Base-by-base conservation (phyloP, 1,140 invertebrate genomes). In the Pseudobourletiella spinata region DNA sequence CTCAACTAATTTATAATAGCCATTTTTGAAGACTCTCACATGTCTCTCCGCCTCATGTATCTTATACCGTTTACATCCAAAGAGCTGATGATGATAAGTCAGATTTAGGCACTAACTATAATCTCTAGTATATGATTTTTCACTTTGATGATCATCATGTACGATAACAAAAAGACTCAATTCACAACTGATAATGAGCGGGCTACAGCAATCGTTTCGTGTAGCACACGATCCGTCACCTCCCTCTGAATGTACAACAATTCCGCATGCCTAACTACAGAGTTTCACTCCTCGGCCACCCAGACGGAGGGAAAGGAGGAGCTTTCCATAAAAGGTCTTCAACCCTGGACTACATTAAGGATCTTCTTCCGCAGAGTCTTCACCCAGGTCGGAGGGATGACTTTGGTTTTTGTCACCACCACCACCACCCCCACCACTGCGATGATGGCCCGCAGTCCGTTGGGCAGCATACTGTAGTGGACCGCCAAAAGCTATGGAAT, bases 401-500 rank as follows among this genome's bases (percentile, higher is more conserved):
- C 29, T 48, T 24, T 51, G 56, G 24, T 42, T 58, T 16, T 63
- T 63, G 14, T 58, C 39, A 14, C 28, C 28, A 24, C 35, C 30
- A 24, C n/a, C 30, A 26, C 29, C 46, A n/a, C n/a, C n/a, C n/a
- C n/a, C n/a, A n/a, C n/a, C n/a, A 24, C 51, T 44, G 15, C 46
- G 20, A 16, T 42, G 44, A 16, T 57, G 42, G 3, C 30, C 54
- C 20, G 54, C 61, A 51, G 25, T 51, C 18, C 52, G 52, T 25
- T 55, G 52, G 6, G 11, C 6, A 48, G 46, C 6, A 39, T 55
- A 30, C 18, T 57, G 42, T 24, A 57, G 56, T 8, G 4, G 11
- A 18, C 57, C 57, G 14, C 57, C 57, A 28, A 63, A 55, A 29
- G 54, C 63, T 29, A 64, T 55, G 0, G 56, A 59, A 70, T 88